Percentiles rank a stretch among this genome's conserved stretches.
phyloP scores from a whole-genome alignment of 2,113 vertebrate species.

The Acanthochromis polyacanthus region DNA sequence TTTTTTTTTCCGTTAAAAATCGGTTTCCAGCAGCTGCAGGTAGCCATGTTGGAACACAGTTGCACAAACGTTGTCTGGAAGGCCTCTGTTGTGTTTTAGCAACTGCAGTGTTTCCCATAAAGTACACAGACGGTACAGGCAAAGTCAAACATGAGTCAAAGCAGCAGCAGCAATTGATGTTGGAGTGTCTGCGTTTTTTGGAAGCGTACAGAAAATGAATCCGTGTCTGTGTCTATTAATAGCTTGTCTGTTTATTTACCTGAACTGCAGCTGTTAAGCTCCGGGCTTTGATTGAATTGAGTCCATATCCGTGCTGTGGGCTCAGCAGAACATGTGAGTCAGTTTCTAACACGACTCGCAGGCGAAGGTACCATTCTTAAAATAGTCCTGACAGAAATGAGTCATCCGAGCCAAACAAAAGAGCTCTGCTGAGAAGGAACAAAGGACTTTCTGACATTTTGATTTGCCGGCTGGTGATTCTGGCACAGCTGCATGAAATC shows the following conservation, averaged over 20 bases:
- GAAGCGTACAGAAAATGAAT: not conserved
- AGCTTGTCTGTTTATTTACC: not conserved
- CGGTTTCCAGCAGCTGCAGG: not conserved
- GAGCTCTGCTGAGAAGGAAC: not conserved
- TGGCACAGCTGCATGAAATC: constrained; percentile 18
- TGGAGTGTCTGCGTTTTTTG: not conserved
- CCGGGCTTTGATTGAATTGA: not conserved
- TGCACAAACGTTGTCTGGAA: not conserved
- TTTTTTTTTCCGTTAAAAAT: not conserved
- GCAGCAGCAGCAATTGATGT: not conserved
- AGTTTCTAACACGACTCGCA: not conserved
- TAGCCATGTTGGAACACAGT: not conserved
- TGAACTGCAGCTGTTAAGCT: not conserved
- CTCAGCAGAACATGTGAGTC: constrained; percentile 45
- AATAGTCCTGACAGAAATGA: constrained; percentile 40
- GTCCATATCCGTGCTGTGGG: not conserved
- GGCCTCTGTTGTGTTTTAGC: not conserved
- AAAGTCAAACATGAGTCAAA: constrained; percentile 11
- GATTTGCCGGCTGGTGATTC: not conserved
- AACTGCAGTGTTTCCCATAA: not conserved
- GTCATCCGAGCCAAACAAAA: constrained; percentile 34
- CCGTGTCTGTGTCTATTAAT: not conserved
- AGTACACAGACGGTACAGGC: not conserved
- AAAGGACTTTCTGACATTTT: constrained; percentile 34
- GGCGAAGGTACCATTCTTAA: constrained; percentile 11